These are phyloP conservation scores for Rotaria magnacalcarata DNA, from an alignment of 2,888 invertebrate genomes.

Conservation along the genomic window DNA sequence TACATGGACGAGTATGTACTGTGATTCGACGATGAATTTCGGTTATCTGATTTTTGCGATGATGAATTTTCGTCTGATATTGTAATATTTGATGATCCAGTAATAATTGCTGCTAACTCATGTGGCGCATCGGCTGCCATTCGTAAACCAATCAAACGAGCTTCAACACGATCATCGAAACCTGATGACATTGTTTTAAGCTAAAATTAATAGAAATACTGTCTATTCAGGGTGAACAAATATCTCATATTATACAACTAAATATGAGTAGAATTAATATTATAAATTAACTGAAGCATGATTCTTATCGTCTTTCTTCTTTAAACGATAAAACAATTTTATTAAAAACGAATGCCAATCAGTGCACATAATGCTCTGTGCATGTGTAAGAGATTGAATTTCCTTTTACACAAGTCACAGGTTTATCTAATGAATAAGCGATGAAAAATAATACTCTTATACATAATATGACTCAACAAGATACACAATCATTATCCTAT, in stretches of 20 bases:
- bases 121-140: not conserved
- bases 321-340: not conserved
- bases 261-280: too few species aligned
- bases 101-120: not conserved
- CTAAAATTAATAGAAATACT: not conserved
- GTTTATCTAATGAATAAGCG: not conserved
- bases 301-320: not conserved
- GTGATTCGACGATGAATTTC: not conserved
- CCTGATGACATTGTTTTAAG: slow-evolving; percentile 1
- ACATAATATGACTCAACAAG: not conserved
- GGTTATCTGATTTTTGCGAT: not conserved
- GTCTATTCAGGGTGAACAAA: too few species aligned
- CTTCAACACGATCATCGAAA: slow-evolving; percentile 12
- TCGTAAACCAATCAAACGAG: slow-evolving; percentile 13
- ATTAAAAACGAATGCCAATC: not conserved
- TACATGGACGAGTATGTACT: not conserved
- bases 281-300: too few species aligned
- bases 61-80: not conserved
- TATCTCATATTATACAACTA: too few species aligned
- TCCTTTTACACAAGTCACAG: not conserved
- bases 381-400: not conserved
- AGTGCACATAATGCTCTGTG: not conserved
- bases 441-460: not conserved
- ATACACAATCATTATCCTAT: not conserved
- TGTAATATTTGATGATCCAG: not conserved